Conservation (phyloP, 2,113 vertebrate genomes). For the Pardalotus punctatus region DNA sequence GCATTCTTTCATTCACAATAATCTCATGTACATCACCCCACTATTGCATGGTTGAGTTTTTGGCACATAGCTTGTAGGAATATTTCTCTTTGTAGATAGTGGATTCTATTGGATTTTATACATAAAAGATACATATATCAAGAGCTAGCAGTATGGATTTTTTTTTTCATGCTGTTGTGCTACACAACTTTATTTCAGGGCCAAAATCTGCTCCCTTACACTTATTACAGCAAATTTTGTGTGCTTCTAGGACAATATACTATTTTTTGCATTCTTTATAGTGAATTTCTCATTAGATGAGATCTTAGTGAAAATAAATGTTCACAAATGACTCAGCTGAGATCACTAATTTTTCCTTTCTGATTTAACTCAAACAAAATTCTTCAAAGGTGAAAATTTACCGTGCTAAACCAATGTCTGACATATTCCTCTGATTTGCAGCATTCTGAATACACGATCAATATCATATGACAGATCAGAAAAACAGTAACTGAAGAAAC, state of each 20-base stretch:
- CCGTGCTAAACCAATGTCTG: not conserved
- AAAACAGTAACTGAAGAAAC: not conserved
- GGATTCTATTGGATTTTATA: not conserved
- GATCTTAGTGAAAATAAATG: not conserved
- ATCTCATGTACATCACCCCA: not conserved
- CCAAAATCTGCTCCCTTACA: not conserved
- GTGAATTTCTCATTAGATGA: not conserved
- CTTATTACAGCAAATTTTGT: not conserved
- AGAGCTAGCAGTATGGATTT: not conserved
- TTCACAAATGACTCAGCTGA: not conserved
- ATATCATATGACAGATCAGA: slow-evolving; percentile 26
- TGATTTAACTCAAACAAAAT: not conserved
- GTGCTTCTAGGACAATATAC: not conserved
- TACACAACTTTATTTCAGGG: not conserved
- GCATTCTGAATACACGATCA: not conserved
- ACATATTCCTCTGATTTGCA: not conserved
- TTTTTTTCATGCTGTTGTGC: not conserved
- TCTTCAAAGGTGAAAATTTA: not conserved
- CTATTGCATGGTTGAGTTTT: not conserved
- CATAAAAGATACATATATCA: not conserved
- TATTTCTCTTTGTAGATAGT: not conserved
- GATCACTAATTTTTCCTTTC: not conserved
- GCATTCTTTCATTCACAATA: not conserved
- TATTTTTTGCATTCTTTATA: not conserved
- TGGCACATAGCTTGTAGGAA: not conserved